A percentile compares a stretch with the other conserved stretches of the same genome.
These are phyloP conservation scores for Pantherophis alleghaniensis DNA, from an alignment of 2,797 vertebrate species.

Conservation along the genomic window DNA sequence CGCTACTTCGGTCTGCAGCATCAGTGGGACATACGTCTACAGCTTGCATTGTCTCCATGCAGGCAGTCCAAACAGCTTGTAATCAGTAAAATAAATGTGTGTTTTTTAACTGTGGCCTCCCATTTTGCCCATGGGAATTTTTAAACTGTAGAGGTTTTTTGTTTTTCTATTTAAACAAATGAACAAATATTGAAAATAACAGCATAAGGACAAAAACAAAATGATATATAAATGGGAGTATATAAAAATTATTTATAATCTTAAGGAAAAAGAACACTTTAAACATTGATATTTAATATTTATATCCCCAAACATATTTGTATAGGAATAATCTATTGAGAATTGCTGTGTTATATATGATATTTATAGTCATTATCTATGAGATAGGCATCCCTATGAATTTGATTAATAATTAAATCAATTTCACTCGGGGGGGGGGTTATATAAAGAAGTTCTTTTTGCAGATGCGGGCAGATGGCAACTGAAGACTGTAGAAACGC, in stretches of 20 bases:
- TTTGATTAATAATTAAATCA: not conserved
- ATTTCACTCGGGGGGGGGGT: not conserved
- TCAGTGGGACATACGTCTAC: not conserved
- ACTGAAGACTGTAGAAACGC: too few relatives aligned
- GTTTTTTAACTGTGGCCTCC: not conserved
- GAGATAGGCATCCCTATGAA: not conserved
- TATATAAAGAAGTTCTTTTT: too few relatives aligned
- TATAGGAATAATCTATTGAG: not conserved
- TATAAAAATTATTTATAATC: not conserved
- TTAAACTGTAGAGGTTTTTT: not conserved
- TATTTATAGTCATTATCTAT: not conserved
- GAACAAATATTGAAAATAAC: not conserved
- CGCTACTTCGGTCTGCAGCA: not conserved
- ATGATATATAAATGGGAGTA: not conserved
- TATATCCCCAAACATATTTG: not conserved
- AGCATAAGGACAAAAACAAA: not conserved
- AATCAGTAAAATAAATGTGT: not conserved
- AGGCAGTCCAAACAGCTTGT: not conserved
- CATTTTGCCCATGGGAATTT: not conserved
- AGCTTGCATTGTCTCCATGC: not conserved
- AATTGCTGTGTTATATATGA: not conserved
- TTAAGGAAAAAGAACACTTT: not conserved
- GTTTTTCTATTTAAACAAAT: not conserved
- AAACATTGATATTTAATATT: not conserved
- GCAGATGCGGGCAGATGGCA: too few relatives aligned